phyloP scores from a whole-genome alignment of 2,797 vertebrate species.

The Chiroxiphia lanceolata region DNA sequence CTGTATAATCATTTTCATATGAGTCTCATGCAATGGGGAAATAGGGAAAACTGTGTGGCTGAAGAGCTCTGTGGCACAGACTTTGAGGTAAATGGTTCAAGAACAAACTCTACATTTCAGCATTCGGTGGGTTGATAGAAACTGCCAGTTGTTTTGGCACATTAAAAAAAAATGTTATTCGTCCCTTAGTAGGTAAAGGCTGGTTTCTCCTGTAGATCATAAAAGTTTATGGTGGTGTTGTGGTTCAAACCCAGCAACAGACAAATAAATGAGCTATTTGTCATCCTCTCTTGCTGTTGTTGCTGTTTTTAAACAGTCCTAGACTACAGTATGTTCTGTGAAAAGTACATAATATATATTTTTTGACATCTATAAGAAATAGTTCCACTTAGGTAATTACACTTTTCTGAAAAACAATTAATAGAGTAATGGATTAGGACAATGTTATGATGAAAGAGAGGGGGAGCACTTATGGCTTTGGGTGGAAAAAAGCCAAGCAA shows the following conservation, averaged over 20 bases:
- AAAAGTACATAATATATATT: not conserved
- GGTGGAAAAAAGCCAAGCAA: rapidly evolving
- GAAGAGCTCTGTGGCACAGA: not conserved
- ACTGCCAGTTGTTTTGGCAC: not conserved
- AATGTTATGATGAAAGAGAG: not conserved
- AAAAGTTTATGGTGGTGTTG: not conserved
- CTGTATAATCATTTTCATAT: not conserved
- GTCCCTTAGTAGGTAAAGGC: not conserved
- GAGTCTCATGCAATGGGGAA: not conserved
- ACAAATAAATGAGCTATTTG: not conserved
- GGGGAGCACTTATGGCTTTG: rapidly evolving
- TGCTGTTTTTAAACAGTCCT: not conserved
- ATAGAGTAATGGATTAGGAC: not conserved
- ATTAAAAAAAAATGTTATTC: not conserved
- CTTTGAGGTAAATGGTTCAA: not conserved
- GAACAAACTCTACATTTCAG: not conserved
- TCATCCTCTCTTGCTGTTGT: not conserved
- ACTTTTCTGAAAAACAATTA: not conserved
- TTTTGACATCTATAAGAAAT: not conserved
- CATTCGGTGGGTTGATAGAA: not conserved
- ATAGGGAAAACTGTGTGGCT: not conserved
- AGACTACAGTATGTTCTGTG: not conserved
- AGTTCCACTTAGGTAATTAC: not conserved
- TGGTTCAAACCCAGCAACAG: not conserved
- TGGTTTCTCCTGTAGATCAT: not conserved